These are phyloP conservation scores for Balaenoptera acutorostrata DNA, from an alignment of 2,113 vertebrate species.

Conservation along the genomic window DNA sequence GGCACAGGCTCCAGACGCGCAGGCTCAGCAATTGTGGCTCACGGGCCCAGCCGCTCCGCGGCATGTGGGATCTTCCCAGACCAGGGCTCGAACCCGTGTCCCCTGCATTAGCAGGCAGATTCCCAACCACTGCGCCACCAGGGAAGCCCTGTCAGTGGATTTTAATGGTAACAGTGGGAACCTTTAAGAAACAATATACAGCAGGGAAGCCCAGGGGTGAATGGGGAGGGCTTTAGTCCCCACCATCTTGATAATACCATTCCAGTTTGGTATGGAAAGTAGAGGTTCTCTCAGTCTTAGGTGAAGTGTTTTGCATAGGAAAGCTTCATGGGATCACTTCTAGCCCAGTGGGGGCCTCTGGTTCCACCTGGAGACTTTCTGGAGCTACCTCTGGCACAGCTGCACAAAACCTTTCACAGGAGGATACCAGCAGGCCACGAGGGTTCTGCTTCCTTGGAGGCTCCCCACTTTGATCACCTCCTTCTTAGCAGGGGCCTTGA, in stretches of 20 bases:
- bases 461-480: background rate
- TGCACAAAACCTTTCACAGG: background rate
- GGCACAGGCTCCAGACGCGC: too few relatives aligned
- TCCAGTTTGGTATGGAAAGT: background rate
- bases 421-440: rapidly evolving
- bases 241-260: rapidly evolving
- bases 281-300: background rate
- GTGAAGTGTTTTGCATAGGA: background rate
- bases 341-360: background rate
- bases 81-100: too few relatives aligned
- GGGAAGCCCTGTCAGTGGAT: background rate
- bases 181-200: background rate
- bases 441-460: background rate
- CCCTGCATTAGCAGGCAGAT: too few relatives aligned
- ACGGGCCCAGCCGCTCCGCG: too few relatives aligned
- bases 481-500: background rate
- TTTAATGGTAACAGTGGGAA: background rate
- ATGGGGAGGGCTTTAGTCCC: background rate
- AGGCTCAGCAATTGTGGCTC: too few relatives aligned
- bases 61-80: too few relatives aligned
- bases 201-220: background rate
- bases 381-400: background rate
- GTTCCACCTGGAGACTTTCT: background rate
- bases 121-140: too few relatives aligned
- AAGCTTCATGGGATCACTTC: background rate